A percentile compares a stretch with the other conserved stretches of the same genome.
Evolutionary conservation across 2,888 invertebrate genomes (phyloP).

Genomic region (Endomychus coccineus): DNA sequence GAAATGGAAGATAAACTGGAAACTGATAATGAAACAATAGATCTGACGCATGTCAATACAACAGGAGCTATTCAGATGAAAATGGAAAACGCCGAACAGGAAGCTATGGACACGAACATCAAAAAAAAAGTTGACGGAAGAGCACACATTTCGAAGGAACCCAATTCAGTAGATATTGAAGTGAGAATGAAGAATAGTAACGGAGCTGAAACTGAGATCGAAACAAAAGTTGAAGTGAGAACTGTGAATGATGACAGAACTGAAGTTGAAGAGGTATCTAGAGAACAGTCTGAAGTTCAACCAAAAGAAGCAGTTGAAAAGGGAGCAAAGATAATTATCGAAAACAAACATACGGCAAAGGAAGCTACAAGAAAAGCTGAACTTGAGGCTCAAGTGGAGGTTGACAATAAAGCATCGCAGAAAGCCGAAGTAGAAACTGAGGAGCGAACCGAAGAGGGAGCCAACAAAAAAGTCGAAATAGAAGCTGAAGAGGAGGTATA

Average conservation of each 20-base stretch:
- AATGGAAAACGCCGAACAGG: too few relatives aligned
- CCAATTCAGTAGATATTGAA: too few relatives aligned
- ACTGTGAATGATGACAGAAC: too few relatives aligned
- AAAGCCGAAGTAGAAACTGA: slow-evolving; percentile 20
- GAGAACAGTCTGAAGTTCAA: slow-evolving; percentile 15
- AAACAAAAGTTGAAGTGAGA: slow-evolving; percentile 22
- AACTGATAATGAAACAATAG: slow-evolving; percentile 12
- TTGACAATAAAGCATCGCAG: too few relatives aligned
- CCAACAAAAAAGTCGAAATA: slow-evolving; percentile 20
- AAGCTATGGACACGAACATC: slow-evolving; percentile 17
- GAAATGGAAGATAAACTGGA: slow-evolving; percentile 13
- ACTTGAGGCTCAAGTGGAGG: slow-evolving; percentile 18
- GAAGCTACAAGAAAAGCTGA: slow-evolving; percentile 7
- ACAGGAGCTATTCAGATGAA: too few relatives aligned
- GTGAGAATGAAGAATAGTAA: too few relatives aligned
- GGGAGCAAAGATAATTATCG: too few relatives aligned
- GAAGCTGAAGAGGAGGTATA: slow-evolving; percentile 16
- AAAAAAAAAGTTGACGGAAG: slow-evolving; percentile 19
- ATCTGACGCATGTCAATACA: too few relatives aligned
- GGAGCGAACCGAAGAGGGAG: slow-evolving; percentile 15
- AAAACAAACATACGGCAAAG: too few relatives aligned
- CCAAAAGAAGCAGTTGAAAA: slow-evolving; percentile 3
- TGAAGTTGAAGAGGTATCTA: slow-evolving; percentile 14
- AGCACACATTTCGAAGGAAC: slow-evolving; percentile 16
- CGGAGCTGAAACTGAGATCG: slow-evolving; percentile 16